Base-by-base conservation (phyloP, 2,888 invertebrate genomes). In the Nebria brevicollis region DNA sequence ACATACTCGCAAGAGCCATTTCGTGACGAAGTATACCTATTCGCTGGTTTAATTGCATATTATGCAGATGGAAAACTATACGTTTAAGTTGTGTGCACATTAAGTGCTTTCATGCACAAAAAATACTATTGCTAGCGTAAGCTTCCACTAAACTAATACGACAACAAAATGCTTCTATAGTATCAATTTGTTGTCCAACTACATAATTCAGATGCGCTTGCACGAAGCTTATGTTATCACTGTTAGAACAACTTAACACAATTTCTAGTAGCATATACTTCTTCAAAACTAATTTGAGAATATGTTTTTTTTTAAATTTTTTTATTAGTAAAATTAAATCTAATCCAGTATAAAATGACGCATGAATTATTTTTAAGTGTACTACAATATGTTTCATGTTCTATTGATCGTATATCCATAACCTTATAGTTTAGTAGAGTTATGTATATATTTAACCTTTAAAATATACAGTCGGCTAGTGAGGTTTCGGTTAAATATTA, bases 11-110 rank as follows among this genome's bases (percentile, higher is more conserved):
- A 34, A 34, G 11, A 54, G 54, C 54, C 54, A 54, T 54, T 54
- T 54, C 76, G 66, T 64, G 77, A n/a, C 65, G 26, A 5, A 68
- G 68, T 20, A 68, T 68, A 26, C 26, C 54, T 54, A 54, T 54
- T 54, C 54, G 54, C 68, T 25, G 77, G 34, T 77, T 77, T 77
- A 77, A 77, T 77, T 77, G 77, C 54, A 54, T 11, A 54, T 54
- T 77, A 64, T 77, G 65, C 34, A 54, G 77, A 72, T 77, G 77
- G 72, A 72, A 77, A 65, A 77, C 72, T 72, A 64, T 54, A 54
- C 54, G 54, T 54, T 54, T 54, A 54, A 54, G 11, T 54, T 54
- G 54, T 54, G 54, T 54, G 54, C 54, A 54, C 54, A 11, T 54
- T 54, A 11, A 54, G 8, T 8, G 54, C 54, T 54, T 13, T 11